Base-by-base conservation (phyloP, 2,113 vertebrate species). In the Silurus glanis region DNA sequence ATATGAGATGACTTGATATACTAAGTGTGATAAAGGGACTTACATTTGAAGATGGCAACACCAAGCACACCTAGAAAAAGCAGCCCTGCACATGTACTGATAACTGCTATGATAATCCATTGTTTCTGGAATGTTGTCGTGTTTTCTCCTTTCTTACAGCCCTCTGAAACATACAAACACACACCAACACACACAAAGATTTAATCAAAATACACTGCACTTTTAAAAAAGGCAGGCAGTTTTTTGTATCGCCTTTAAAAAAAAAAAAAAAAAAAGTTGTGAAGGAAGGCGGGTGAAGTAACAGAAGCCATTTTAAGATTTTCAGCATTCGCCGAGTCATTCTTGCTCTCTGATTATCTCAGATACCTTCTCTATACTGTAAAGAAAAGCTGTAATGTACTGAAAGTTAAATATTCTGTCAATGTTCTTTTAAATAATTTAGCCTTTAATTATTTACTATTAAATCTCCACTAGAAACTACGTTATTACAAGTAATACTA, bases 31-130 rank as follows among this genome's bases (percentile, higher is more conserved):
- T 55, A 10, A 13, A 75, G 49, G 3, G n/a, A 83, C 84, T 89
- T 25, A 89, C 86, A 69, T 89, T 84, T 89, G 64, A n/a, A 76
- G 23, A 61, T 0, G 5, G 21, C 72, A n/a, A 72, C 14, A 53
- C 2, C 9, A 28, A 84, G 25, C n/a, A 85, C n/a, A 66, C 87
- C 17, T 6, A 86, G 23, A 64, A 85, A 8, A 83, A 87, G 19
- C n/a, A 85, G 28, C 0, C 56, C 80, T 49, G 59, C 25, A 37
- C 67, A 72, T 37, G n/a, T 21, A 67, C 83, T 62, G 21, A 47
- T 37, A n/a, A 16, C 10, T 49, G 4, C 13, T 5, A 76, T 72
- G 62, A 78, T 4, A n/a, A 55, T 12, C 61, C 25, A 25, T 47
- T 9, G 8, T 56, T 56, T 56, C 37, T 37, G 0, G 37, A 37